These are phyloP conservation scores for Parasteatoda tepidariorum DNA, from an alignment of 1,140 invertebrate genomes.

Conservation along the genomic window DNA sequence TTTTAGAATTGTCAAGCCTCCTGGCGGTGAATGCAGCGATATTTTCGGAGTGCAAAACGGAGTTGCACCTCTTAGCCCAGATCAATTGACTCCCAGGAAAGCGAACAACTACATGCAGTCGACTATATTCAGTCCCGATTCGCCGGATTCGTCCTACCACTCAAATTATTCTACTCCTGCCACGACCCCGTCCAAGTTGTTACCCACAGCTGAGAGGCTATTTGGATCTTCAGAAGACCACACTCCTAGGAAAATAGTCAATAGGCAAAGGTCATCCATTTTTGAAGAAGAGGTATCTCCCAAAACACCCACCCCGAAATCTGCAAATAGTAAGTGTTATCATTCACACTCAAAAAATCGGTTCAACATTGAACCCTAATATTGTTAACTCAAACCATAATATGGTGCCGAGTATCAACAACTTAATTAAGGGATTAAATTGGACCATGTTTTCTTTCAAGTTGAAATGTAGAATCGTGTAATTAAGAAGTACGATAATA, in stretches of 20 bases:
- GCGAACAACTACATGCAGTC: slow-evolving; percentile 55
- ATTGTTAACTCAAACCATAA: too few relatives aligned
- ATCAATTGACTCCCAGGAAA: slow-evolving; percentile 38
- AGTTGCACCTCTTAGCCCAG: slow-evolving; percentile 62
- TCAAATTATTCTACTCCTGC: background rate
- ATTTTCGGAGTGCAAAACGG: slow-evolving; percentile 71
- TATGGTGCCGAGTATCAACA: too few relatives aligned
- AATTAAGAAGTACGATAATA: too few relatives aligned
- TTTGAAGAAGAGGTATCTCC: slow-evolving; percentile 54
- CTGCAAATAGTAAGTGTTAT: slow-evolving; percentile 49
- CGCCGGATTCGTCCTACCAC: background rate
- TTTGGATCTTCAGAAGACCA: slow-evolving; percentile 40
- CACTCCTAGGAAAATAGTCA: slow-evolving; percentile 57
- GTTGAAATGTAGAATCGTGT: too few relatives aligned
- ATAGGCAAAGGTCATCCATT: slow-evolving; percentile 59
- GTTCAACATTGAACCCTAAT: too few relatives aligned
- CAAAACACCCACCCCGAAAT: slow-evolving; percentile 18
- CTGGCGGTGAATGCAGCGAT: slow-evolving; percentile 76
- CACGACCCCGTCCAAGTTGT: background rate
- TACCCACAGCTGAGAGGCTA: slow-evolving; percentile 42
- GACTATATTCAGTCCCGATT: slow-evolving; percentile 38
- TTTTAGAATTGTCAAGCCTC: slow-evolving; percentile 76
- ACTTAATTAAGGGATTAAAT: too few relatives aligned
- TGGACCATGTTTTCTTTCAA: too few relatives aligned
- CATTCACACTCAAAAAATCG: too few relatives aligned